Percentiles rank a stretch among this genome's conserved stretches.
Evolutionary conservation across 2,888 invertebrate genomes (phyloP).

Genomic region (Synergus umbraculus): DNA sequence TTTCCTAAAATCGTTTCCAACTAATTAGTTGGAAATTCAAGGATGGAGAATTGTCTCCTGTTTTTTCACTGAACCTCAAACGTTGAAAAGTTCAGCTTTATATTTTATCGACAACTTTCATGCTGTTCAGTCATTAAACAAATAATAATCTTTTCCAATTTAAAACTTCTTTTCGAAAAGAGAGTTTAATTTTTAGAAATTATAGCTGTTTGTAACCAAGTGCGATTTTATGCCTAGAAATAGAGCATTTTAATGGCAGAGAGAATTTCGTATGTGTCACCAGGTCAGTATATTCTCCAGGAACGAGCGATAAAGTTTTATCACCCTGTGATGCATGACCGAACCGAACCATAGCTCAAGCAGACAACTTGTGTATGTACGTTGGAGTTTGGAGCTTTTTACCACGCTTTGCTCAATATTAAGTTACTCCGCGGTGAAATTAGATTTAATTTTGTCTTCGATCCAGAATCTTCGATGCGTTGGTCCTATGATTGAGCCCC

Average conservation of each 20-base stretch:
- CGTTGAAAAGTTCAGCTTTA: too few relatives aligned
- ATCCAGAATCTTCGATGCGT: slow-evolving; percentile 30
- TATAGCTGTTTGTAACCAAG: slow-evolving; percentile 1
- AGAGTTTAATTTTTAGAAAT: not conserved
- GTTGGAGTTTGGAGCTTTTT: not conserved
- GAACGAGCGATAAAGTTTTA: slow-evolving; percentile 35
- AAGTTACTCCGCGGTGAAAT: slow-evolving; percentile 13
- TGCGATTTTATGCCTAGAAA: slow-evolving; percentile 9
- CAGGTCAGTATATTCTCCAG: slow-evolving; percentile 38
- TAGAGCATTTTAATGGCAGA: slow-evolving; percentile 34
- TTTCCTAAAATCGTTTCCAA: slow-evolving; percentile 9
- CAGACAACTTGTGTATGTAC: not conserved
- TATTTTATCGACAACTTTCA: not conserved
- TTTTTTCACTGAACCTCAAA: not conserved
- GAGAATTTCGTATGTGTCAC: slow-evolving; percentile 38
- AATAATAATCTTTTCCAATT: not conserved
- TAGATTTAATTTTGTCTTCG: slow-evolving; percentile 34
- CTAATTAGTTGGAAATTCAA: slow-evolving; percentile 8
- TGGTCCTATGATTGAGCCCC: slow-evolving; percentile 18
- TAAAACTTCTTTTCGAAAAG: not conserved
- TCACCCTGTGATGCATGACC: slow-evolving; percentile 37
- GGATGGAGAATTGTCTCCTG: not conserved
- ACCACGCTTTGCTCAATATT: slow-evolving; percentile 12
- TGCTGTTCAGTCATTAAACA: not conserved
- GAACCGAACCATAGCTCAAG: not conserved